Evolutionary conservation across 37 sponge, comb jelly and placozoan species (phyloP), one percentile per base, ranked within the genome.

Genomic region (Diacarnus erythraeanus): DNA sequence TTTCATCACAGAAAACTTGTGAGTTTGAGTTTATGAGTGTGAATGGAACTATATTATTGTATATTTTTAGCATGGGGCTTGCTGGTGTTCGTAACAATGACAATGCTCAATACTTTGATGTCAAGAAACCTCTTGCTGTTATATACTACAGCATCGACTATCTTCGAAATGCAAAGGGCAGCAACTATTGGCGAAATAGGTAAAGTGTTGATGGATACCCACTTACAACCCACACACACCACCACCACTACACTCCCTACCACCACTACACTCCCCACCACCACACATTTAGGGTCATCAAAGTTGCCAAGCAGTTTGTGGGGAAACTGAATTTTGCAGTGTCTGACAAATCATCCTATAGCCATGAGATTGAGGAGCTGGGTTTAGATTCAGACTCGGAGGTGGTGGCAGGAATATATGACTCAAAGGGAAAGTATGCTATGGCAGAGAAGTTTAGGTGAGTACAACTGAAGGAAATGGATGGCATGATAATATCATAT

Each of bases 131-230:
- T 9, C 78, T 95, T 15, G 79, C 77, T 47, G 87, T 92, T 0
- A 93, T 77, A 4, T 95, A 92, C 77, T 95, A 69, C 64, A 80
- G 86, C 41, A 77, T 95, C 26, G 93, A 95, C 77, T 95, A 92
- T 72, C 71, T 30, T 4, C 82, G 38, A 59, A 95, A 95, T 73
- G 87, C 93, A 8, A 95, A 92, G 71, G 96, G 96, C 22, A 89
- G 90, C 77, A 95, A 95, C 79, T 95, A 95, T 57, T 95, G 89
- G 83, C 72, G 96, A 26, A 95, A 95, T 77, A 81, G 91, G 91
- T 85, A 74, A 15, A 38, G 42, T 30, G 60, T 59, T 10, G 4
- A 27, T 59, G 60, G 4, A n/a, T n/a, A n/a, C n/a, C n/a, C n/a
- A n/a, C n/a, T n/a, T n/a, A n/a, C n/a, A 56, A 56, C n/a, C n/a